Percentiles rank a stretch among this genome's conserved stretches.
Evolutionary conservation across 1,140 invertebrate genomes (phyloP).

Genomic region (Platorchestia sp.): DNA sequence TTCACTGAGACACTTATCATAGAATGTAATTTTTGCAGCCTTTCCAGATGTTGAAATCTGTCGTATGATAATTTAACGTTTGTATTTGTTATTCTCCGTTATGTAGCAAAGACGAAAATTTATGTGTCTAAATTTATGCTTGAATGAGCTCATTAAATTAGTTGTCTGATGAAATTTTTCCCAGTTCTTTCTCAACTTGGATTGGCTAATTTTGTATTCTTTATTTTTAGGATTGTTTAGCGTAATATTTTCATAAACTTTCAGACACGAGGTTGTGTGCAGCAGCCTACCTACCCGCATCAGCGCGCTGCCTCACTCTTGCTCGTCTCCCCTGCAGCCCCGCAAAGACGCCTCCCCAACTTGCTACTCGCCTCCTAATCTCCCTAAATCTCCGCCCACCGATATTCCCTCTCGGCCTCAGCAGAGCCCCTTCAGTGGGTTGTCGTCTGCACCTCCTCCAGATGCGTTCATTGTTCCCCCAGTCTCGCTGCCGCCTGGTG

Average conservation of each 20-base stretch:
- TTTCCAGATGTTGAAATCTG: background rate
- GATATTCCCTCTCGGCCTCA: background rate
- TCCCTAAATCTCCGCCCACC: conserved; percentile 29
- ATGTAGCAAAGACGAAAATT: background rate
- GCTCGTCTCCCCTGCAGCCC: conserved; percentile 16
- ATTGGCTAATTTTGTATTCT: background rate
- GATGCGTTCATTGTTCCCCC: conserved; percentile 39
- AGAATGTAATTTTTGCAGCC: too few relatives aligned
- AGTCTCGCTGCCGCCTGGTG: conserved; percentile 4
- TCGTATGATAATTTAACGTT: background rate
- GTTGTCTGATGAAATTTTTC: background rate
- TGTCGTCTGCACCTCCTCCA: conserved; percentile 21
- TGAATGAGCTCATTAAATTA: background rate
- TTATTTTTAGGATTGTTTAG: background rate
- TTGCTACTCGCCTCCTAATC: conserved; percentile 2
- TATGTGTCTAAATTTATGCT: background rate
- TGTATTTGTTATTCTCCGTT: background rate
- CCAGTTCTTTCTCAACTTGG: background rate
- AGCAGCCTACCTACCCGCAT: conserved; percentile 37
- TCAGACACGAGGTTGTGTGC: conserved; percentile 35
- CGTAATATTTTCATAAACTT: background rate
- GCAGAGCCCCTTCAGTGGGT: background rate
- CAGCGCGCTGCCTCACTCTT: background rate
- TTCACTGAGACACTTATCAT: too few relatives aligned
- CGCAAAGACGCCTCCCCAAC: conserved; percentile 5